phyloP scores from a whole-genome alignment of 1,140 invertebrate species.

The roundworm (Caenorhabditis elegans) region WBcel235 BX284606.5:11761501-11762000 shows the following conservation, averaged over 20 bases:
- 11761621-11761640: neutral
- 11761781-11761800: no score
- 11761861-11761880: no score
- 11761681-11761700: constrained; percentile 26
- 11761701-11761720: no score
- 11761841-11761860: no score
- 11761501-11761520: constrained; percentile 64
- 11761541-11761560: constrained; percentile 62
- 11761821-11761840: no score
- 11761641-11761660: constrained; percentile 6
- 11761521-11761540: constrained; percentile 64
- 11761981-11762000: neutral
- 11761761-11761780: no score
- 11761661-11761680: neutral
- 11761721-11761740: no score
- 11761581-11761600: constrained; percentile 11
- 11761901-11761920: neutral
- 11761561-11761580: constrained; percentile 58
- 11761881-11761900: neutral
- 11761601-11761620: neutral
- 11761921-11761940: neutral
- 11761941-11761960: neutral
- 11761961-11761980: neutral
- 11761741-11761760: no score
- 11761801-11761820: no score